Evolutionary conservation across 2,888 invertebrate genomes (phyloP), one percentile per base, ranked within the genome.

Genomic region (Nasonovia ribisnigri): DNA sequence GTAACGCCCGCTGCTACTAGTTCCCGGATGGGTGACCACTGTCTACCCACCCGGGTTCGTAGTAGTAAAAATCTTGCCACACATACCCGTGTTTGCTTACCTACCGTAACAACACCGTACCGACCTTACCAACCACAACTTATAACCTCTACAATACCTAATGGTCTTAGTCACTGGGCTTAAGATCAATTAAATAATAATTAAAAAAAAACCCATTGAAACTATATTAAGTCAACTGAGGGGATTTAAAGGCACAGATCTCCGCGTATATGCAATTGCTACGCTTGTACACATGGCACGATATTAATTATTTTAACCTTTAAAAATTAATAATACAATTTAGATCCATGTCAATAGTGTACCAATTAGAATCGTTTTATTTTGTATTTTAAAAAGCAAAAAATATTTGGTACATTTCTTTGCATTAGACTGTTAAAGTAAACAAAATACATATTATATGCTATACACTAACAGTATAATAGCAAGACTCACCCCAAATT

Each of bases 401-500:
- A n/a, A 67, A 67, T 67, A 67, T 67, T n/a, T 11, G 46, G 46
- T 11, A n/a, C 6, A 54, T 24, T 54, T 54, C 24, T 24, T 24
- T 54, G 20, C 24, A 54, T 54, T 6, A 1, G 24, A 24, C 5
- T 5, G n/a, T 67, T n/a, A 77, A 36, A 36, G 20, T 77, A 36
- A 77, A 36, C 36, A 20, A 36, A 77, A 46, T 20, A 24, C 8
- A n/a, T 36, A 16, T 3, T 5, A 36, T 77, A 67, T 67, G 13
- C 13, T 67, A 2, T 36, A 36, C 13, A 54, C 11, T 88, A 46
- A 29, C 87, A 2, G 6, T 13, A n/a, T 13, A 13, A n/a, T 67
- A 67, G 2, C 2, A 20, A 77, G 2, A 60, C 90, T 93, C 48
- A 93, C 93, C 93, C 93, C 42, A 93, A 90, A 86, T 93, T 93